Evolutionary conservation across 2,888 invertebrate species (phyloP).

Genomic region (Cephus pulcher): DNA sequence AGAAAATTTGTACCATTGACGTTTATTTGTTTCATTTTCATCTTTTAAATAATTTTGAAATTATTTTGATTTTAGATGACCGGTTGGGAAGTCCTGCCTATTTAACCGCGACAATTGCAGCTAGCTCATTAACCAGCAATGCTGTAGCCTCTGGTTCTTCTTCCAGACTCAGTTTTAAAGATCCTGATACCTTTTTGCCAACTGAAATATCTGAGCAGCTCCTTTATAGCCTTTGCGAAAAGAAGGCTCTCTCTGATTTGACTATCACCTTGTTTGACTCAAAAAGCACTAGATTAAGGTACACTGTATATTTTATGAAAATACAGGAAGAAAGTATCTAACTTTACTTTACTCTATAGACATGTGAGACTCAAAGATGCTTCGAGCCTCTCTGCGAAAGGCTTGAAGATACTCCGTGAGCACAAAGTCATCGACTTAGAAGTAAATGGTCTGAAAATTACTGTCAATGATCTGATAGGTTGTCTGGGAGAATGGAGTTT

Average conservation of each 20-base stretch:
- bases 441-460: constrained; percentile 71
- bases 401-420: constrained; percentile 71
- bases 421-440: constrained; percentile 75
- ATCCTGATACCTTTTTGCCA: constrained; percentile 71
- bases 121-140: constrained; percentile 34
- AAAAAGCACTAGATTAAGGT: constrained; percentile 72
- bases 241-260: constrained; percentile 72
- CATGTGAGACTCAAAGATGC: constrained; percentile 73
- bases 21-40: background rate
- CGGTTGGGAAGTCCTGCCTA: constrained; percentile 10
- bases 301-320: constrained; percentile 11
- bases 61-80: constrained; percentile 10
- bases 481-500: constrained; percentile 76
- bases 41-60: background rate
- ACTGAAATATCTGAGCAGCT: constrained; percentile 72
- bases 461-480: constrained; percentile 73
- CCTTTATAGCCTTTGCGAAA: constrained; percentile 70
- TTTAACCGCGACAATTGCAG: constrained; percentile 6
- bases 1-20: background rate
- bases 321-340: background rate
- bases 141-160: constrained; percentile 35
- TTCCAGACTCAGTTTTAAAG: constrained; percentile 66
- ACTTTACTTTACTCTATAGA: constrained; percentile 48
- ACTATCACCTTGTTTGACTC: constrained; percentile 73
- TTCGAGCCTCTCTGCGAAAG: constrained; percentile 70